phyloP scores from a whole-genome alignment of 2,113 vertebrate genomes.

The Tichodroma muraria region DNA sequence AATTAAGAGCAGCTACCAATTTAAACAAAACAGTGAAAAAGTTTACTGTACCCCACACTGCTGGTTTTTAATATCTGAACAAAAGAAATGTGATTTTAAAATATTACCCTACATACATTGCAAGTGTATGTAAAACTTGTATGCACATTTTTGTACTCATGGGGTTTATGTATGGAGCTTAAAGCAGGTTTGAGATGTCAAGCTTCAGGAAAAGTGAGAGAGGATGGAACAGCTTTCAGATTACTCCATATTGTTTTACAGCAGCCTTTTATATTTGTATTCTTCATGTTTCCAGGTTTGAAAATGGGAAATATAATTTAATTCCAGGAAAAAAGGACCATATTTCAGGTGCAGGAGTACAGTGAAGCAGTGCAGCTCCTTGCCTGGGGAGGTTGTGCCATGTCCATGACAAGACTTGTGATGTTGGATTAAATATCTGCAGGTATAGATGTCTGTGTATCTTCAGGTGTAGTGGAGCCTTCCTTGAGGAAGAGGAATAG shows the following conservation, averaged over 20 bases:
- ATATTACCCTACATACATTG: background rate
- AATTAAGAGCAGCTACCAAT: background rate
- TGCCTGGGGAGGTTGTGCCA: background rate
- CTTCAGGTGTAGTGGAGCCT: background rate
- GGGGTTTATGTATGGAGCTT: background rate
- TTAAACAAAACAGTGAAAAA: background rate
- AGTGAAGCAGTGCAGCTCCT: background rate
- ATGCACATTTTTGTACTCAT: background rate
- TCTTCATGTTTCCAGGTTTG: background rate
- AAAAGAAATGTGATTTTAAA: background rate
- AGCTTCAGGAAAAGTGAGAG: background rate
- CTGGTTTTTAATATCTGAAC: background rate
- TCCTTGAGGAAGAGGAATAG: background rate
- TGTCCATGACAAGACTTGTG: rapidly evolving
- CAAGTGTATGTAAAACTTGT: background rate
- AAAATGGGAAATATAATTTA: background rate
- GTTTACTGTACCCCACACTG: background rate
- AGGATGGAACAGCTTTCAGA: background rate
- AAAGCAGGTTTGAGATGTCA: background rate
- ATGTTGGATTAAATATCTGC: background rate
- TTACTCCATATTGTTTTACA: background rate
- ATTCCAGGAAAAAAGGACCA: background rate
- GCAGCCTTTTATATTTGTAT: background rate
- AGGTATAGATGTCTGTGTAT: background rate
- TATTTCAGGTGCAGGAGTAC: background rate